Evolutionary conservation across 2,888 invertebrate species (phyloP).

Genomic region (Perdita meconis): DNA sequence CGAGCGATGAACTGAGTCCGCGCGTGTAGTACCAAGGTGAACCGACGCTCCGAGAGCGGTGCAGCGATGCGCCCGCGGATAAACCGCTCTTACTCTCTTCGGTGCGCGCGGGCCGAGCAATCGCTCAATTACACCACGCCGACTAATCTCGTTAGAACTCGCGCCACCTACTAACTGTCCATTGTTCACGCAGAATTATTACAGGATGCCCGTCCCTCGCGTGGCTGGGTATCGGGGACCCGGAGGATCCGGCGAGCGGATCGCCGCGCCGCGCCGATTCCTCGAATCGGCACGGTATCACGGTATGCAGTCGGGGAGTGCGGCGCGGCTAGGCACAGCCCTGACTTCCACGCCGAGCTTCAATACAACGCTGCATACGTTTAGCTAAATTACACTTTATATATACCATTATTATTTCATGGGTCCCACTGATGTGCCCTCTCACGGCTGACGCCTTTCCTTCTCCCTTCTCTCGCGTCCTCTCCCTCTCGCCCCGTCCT

Average conservation of each 20-base stretch:
- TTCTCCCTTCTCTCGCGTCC: constrained; percentile 61
- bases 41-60: constrained; percentile 26
- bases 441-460: constrained; percentile 77
- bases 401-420: constrained; percentile 82
- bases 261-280: background rate
- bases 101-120: constrained; percentile 49
- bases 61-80: constrained; percentile 47
- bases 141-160: constrained; percentile 61
- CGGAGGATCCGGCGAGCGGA: background rate
- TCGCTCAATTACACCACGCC: constrained; percentile 64
- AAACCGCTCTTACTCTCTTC: constrained; percentile 48
- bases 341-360: constrained; percentile 75
- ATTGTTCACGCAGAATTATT: constrained; percentile 59
- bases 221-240: background rate
- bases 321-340: constrained; percentile 69
- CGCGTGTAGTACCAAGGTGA: constrained; percentile 4
- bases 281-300: background rate
- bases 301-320: too few relatives aligned
- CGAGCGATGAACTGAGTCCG: constrained; percentile 21
- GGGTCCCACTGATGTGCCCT: constrained; percentile 77
- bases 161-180: constrained; percentile 47
- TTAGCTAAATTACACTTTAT: constrained; percentile 83
- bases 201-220: constrained; percentile 5
- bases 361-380: constrained; percentile 81
- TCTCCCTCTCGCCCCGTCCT: constrained; percentile 40